Evolutionary conservation across 2,888 invertebrate genomes (phyloP), one percentile per base, ranked within the genome.

Genomic region (Lithophane socia): DNA sequence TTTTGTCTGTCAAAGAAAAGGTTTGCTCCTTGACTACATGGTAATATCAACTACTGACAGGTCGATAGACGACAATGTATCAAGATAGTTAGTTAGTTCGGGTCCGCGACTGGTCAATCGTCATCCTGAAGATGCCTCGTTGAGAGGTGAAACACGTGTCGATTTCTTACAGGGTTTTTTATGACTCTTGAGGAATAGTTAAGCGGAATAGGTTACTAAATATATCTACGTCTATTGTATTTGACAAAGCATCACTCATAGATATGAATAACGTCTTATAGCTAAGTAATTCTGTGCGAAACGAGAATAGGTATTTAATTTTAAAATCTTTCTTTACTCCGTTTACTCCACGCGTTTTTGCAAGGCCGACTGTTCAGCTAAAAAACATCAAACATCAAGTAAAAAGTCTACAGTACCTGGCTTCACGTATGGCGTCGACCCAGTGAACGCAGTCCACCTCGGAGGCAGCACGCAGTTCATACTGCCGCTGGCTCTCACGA

Each of bases 361-460:
- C 10, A 10, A 3, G 5, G 18, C 3, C 24, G 18, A 44, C 12
- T 24, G 18, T 47, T 24, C 18, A 24, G 66, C 1, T 5, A 2
- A 24, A 24, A 47, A 21, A 1, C 13, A 29, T 13, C 29, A 1
- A 21, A 9, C 67, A 37, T 21, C 8, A 13, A 67, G 4, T 54
- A 54, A 73, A 42, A 47, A 37, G n/a, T 21, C 3, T 24, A 73
- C 68, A 56, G 42, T 87, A 99, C 99, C 99, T 99, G 76, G 99
- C 99, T 89, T 98, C 98, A 82, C 98, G 97, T 89, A 99, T 98
- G 54, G 98, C 98, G 93, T 99, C 98, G 89, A 99, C 98, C 99
- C 99, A 99, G 84, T 98, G 98, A 90, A 98, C 98, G 95, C 99
- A 99, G 92, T 99, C 99, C 47, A 98, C 97, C 92, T 99, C 99